Base-by-base conservation (phyloP, 2,113 vertebrate genomes). In the Syngnathus scovelli region DNA sequence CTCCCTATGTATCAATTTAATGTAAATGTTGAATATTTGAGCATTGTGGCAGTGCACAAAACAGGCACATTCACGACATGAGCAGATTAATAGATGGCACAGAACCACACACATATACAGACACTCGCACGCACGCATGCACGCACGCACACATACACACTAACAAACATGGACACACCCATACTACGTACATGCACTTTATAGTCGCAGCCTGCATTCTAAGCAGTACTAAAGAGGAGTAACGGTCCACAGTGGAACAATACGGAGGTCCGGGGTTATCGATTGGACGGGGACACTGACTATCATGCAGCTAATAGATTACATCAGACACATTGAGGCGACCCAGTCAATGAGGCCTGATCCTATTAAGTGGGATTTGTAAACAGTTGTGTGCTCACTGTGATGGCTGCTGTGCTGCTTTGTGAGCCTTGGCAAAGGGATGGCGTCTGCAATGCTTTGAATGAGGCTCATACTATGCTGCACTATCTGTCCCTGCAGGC, bases 331-430 rank as follows among this genome's bases (percentile, higher is more conserved):
- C 84, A 85, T 84, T 59, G 79, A 68, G 83, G 87, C 80, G 66
- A 83, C 88, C 78, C 83, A 89, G 85, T 89, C 88, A 89, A 91
- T 91, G 88, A 90, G 83, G 86, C 83, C 77, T 86, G 87, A 90
- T 90, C 89, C 88, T 88, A 90, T 90, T 91, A 90, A 87, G 86
- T 86, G 83, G 86, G 87, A 89, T 90, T 90, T 90, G 88, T 91
- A 90, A 91, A 90, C 87, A 88, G 86, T 89, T 89, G 85, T 86
- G 85, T 86, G 80, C 78, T 86, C 79, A 78, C 82, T 85, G 83
- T 81, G 83, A 88, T 68, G 71, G 83, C 78, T 79, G 83, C 80
- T 86, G 83, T 75, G 75, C 78, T 79, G 85, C 79, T 88, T 81
- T 85, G 85, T 84, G 84, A 84, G 83, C 70, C 83, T 85, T 82